Evolutionary conservation across 2,113 vertebrate species (phyloP), one percentile per base, ranked within the genome.

Genomic region (Brachypteracias leptosomus): DNA sequence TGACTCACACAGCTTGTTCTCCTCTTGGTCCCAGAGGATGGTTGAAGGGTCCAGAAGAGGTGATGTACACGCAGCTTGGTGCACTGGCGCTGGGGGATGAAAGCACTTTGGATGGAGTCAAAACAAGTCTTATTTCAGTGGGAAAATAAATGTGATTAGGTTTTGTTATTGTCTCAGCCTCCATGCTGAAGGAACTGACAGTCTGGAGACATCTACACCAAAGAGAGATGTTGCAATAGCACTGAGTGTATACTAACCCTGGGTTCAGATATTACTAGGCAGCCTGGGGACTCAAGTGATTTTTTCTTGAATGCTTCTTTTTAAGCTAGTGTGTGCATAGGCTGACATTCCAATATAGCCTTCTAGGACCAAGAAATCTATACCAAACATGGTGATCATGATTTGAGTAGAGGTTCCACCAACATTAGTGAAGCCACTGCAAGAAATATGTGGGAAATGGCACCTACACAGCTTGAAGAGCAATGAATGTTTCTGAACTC

Each of bases 1-100:
- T 96, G 95, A 93, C 88, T 97, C 93, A 95, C 10, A 6, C 89
- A 52, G 75, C 68, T n/a, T 95, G 84, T 95, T 96, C 94, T 90
- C 79, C 82, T 5, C 1, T 14, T 44, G 38, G 25, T 94, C 94
- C 72, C 94, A 78, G 13, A 38, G 93, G 91, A 57, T 52, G 38
- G 35, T 42, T 59, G 89, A 67, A 93, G 82, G 33, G 35, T 89
- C 85, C 90, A 85, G 81, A 35, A 63, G 76, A 88, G 46, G 59
- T 93, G 86, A 49, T 77, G 58, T 46, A 29, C 0, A 0, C 26
- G 36, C 7, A 54, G 49, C 42, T 71, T 81, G 36, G 74, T 82
- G 62, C 28, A 66, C 38, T 10, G 7, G 67, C 74, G 36, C 46
- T 21, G 38, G 73, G 33, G 94, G 75, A 67, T 0, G 2, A 80